phyloP scores from a whole-genome alignment of 53 echinoderm and acorn worm genomes.

The Stichopus horrens region DNA sequence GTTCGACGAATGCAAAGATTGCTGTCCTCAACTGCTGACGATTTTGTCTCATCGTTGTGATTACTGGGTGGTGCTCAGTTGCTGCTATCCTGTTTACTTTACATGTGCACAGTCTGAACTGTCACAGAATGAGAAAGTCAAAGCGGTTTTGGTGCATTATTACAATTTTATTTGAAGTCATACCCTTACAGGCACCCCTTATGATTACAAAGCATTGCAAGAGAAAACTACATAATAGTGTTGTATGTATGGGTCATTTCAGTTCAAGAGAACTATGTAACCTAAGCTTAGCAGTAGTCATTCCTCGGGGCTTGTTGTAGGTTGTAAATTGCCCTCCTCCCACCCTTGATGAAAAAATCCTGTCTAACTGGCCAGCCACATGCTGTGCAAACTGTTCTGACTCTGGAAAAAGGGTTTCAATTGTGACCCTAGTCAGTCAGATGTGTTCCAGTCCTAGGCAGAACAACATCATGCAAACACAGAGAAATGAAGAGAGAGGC shows the following conservation, averaged over 20 bases:
- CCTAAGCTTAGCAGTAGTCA: not conserved
- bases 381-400: conserved; percentile 16
- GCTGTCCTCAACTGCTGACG: too few relatives aligned
- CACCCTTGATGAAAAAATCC: conserved; percentile 28
- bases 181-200: conserved; percentile 31
- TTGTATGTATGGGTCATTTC: conserved; percentile 36
- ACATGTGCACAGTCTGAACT: too few relatives aligned
- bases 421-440: not conserved
- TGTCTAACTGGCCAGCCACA: conserved; percentile 40
- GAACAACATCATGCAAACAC: not conserved
- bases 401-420: not conserved
- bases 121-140: too few relatives aligned
- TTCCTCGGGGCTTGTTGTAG: conserved; percentile 33
- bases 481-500: too few relatives aligned
- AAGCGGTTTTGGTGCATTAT: too few relatives aligned
- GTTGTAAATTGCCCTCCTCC: conserved; percentile 37
- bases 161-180: not conserved
- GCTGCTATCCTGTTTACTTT: too few relatives aligned
- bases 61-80: too few relatives aligned
- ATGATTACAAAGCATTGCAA: not conserved
- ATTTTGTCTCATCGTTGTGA: too few relatives aligned
- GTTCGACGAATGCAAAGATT: too few relatives aligned
- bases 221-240: not conserved
- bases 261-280: conserved; percentile 42
- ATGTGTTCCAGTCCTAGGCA: not conserved